A percentile compares a stretch with the other conserved stretches of the same genome.
These are phyloP conservation scores for Oscheius onirici DNA, from an alignment of 2,888 invertebrate species.

Conservation along the genomic window DNA sequence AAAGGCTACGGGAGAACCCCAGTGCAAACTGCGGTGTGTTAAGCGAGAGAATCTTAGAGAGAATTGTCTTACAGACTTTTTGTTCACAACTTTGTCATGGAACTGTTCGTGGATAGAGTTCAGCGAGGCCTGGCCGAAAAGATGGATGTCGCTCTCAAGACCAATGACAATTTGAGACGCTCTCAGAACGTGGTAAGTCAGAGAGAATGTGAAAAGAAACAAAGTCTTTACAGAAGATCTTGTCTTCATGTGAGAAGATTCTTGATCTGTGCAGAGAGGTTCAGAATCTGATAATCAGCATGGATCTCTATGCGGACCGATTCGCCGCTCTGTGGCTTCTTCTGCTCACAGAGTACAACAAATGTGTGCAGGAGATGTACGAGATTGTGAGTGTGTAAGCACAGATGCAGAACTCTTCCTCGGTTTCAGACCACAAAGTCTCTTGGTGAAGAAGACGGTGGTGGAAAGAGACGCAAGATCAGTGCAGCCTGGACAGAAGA, in stretches of 20 bases:
- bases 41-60: no score
- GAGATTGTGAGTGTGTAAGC: constrained; percentile 55
- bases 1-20: constrained; percentile 52
- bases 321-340: constrained; percentile 71
- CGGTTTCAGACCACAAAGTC: constrained; percentile 47
- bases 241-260: constrained; percentile 60
- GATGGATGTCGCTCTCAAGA: constrained; percentile 21
- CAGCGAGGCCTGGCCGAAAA: constrained; percentile 36
- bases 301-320: constrained; percentile 68
- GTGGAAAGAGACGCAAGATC: constrained; percentile 77
- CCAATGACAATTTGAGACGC: not conserved
- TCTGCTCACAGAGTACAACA: constrained; percentile 65
- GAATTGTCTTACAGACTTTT: constrained; percentile 76
- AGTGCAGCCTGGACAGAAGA: constrained; percentile 91
- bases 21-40: constrained; percentile 48
- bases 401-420: no score
- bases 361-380: constrained; percentile 60
- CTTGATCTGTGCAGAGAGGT: constrained; percentile 64
- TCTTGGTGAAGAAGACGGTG: constrained; percentile 38
- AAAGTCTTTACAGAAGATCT: constrained; percentile 44
- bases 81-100: constrained; percentile 86
- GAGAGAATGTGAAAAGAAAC: no score
- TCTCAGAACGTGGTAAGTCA: constrained; percentile 1
- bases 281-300: constrained; percentile 61
- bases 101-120: constrained; percentile 79